phyloP scores from a whole-genome alignment of 2,113 vertebrate species.

The Xyrauchen texanus region DNA sequence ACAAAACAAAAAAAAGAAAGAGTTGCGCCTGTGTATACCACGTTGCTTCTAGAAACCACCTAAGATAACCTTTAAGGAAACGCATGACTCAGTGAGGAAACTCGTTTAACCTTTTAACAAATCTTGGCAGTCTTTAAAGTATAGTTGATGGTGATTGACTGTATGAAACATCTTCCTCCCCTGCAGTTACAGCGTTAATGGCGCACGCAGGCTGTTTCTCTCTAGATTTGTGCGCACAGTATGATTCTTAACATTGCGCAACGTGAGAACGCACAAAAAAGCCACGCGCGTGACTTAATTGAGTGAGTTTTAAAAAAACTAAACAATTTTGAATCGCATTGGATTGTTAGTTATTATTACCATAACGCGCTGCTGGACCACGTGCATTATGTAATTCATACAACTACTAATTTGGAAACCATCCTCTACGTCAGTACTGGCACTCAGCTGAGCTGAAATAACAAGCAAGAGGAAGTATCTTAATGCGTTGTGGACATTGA shows the following conservation, averaged over 20 bases:
- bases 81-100: no score
- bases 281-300: no score
- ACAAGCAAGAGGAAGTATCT: background rate
- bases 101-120: background rate
- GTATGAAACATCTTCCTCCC: no score
- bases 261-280: no score
- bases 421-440: conserved; percentile 8
- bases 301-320: no score
- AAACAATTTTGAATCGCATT: no score
- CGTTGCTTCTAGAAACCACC: background rate
- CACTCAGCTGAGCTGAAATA: background rate
- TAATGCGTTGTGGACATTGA: background rate
- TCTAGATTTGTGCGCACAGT: no score
- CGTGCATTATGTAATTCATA: background rate
- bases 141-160: background rate
- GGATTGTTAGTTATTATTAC: no score
- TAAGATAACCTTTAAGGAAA: background rate
- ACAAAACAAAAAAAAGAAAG: no score
- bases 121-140: background rate
- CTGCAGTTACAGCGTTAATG: no score
- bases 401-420: background rate
- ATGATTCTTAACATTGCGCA: no score
- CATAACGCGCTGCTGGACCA: background rate
- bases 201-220: no score
- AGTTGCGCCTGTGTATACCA: background rate